A percentile compares a stretch with the other conserved stretches of the same genome.
Conservation (phyloP, 2,797 vertebrate genomes). For the Meriones psammophilus region DNA sequence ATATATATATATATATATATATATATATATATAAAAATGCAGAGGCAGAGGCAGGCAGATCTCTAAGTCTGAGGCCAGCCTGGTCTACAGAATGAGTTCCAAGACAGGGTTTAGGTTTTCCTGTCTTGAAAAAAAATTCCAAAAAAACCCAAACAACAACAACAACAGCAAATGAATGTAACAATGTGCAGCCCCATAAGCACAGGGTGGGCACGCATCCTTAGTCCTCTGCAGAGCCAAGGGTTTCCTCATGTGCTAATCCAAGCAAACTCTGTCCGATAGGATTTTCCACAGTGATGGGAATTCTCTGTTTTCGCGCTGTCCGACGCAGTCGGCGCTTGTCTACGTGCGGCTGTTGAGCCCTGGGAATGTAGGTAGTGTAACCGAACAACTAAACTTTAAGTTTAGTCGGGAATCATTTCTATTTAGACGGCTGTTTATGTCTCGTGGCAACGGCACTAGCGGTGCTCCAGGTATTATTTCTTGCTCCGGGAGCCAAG, state of each 20-base stretch:
- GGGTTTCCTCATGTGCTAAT: slow-evolving; percentile 22
- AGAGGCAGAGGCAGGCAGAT: not conserved
- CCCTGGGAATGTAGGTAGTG: not conserved
- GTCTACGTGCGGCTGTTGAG: not conserved
- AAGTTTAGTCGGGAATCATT: not conserved
- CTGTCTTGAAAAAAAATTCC: not conserved
- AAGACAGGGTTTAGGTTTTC: not conserved
- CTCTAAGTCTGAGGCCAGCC: not conserved
- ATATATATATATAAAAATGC: no score
- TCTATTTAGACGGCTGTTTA: not conserved
- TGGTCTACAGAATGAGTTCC: not conserved
- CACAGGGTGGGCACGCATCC: not conserved
- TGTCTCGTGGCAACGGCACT: not conserved
- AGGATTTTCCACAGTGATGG: not conserved
- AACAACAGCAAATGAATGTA: not conserved
- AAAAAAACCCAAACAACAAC: no score
- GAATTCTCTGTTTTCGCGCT: not conserved
- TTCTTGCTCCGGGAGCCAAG: slow-evolving; percentile 16
- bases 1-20: no score
- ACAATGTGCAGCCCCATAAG: not conserved
- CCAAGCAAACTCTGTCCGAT: not conserved
- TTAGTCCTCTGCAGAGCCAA: not conserved
- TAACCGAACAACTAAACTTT: not conserved
- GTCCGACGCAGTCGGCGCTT: not conserved
- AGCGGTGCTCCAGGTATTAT: not conserved